Base-by-base conservation (phyloP, 2,797 vertebrate genomes). In the Enteromius unitaeniatus region DNA sequence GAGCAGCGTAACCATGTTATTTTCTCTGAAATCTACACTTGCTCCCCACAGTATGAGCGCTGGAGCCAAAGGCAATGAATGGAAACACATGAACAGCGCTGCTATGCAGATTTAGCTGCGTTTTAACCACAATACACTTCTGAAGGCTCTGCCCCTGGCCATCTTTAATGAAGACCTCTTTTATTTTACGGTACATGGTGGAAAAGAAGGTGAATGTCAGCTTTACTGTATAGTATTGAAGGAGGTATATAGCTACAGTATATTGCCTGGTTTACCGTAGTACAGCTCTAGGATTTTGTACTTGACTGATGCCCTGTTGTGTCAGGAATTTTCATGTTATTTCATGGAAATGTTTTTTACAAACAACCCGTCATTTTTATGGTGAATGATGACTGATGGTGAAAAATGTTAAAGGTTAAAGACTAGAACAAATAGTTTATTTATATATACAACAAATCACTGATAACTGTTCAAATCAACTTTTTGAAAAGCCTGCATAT, bases 51-150 rank as follows among this genome's bases (percentile, higher is more conserved):
- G 89, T 67, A 65, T 82, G 80, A 79, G 83, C 86, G 68, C 69
- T 65, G 28, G 68, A 91, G 85, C 86, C 78, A 21, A 72, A 78
- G 83, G 21, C 77, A 84, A 84, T 92, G 90, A 94, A 90, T 87
- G 86, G 90, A 95, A 94, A 92, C 93, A 93, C 91, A 92, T 92
- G 92, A 95, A 90, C 88, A 82, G 86, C 45, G 84, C 91, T 93
- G 91, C 92, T 92, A 93, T 89, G 91, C 86, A 87, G 90, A 90
- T 93, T 94, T 93, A 93, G 90, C 89, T 92, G 85, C 79, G 87
- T 93, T 92, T 83, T 88, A 89, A 87, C 86, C 88, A 69, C 88
- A 90, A 86, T 91, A 89, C 89, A 91, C 89, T 92, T 93, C 91
- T 91, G 88, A 93, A 86, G 90, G 89, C 83, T 75, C 60, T 1